phyloP scores from a whole-genome alignment of 2,113 vertebrate genomes.

The Callipepla californica region DNA sequence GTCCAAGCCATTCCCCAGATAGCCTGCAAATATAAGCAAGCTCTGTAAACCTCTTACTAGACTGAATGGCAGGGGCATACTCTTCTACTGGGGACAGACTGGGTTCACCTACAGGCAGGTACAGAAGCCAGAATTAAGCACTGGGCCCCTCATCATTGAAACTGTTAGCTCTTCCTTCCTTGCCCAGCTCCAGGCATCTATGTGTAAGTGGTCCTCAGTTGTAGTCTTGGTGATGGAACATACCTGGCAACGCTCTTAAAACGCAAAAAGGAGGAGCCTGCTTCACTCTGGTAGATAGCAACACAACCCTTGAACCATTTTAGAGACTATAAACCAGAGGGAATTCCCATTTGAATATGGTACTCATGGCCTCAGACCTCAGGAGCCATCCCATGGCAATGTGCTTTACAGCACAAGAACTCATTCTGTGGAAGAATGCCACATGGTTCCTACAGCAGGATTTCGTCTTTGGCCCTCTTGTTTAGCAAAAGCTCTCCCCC shows the following conservation, averaged over 20 bases:
- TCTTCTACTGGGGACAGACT: neutral
- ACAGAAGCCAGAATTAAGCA: fast-evolving
- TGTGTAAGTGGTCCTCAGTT: neutral
- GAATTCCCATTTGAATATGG: neutral
- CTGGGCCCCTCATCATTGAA: fast-evolving
- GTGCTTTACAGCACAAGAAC: fast-evolving
- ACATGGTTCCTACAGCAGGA: neutral
- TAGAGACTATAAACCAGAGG: neutral
- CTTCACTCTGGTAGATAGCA: neutral
- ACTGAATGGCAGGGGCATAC: fast-evolving
- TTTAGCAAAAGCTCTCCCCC: neutral
- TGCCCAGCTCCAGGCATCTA: neutral
- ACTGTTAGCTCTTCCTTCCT: neutral
- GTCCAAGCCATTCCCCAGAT: neutral
- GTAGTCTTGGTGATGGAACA: neutral
- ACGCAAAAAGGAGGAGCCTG: neutral
- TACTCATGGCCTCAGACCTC: neutral
- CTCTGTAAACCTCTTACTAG: neutral
- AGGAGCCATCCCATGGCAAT: fast-evolving
- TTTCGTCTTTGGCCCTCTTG: neutral
- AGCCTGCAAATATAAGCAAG: fast-evolving
- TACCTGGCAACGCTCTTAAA: neutral
- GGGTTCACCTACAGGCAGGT: fast-evolving
- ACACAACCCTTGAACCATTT: neutral
- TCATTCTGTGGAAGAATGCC: neutral